Evolutionary conservation across 2,113 vertebrate species (phyloP), one percentile per base, ranked within the genome.

Genomic region (Nansenia antarctica): DNA sequence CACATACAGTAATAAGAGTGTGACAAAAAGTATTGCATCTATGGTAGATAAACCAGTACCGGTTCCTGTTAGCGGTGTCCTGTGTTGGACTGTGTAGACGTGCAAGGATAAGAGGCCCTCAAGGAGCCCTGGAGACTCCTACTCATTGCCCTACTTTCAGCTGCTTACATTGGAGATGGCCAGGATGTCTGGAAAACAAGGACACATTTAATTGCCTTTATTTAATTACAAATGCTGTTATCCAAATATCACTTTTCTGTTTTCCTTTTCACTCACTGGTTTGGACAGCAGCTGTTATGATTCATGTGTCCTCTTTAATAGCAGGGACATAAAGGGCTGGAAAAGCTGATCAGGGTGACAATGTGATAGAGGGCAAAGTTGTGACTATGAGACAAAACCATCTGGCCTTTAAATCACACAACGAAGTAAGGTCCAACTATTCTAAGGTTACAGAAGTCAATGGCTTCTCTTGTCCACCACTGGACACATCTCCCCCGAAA

Each of bases 51-150:
- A 2, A 34, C 9, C 34, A 59, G 26, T 30, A 27, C 82, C 89
- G 88, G 76, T 84, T 88, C 69, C 54, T 69, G 76, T 85, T 87
- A 84, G 75, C 6, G 15, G 61, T 76, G 67, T 81, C 63, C 58
- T 74, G 57, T 62, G 52, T 66, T 71, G 77, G 54, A 72, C 72
- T 22, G 64, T 69, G 63, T 82, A 79, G 65, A 79, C 80, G 74
- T 81, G 80, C 73, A 27, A 29, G 32, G 78, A 20, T 20, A 76
- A 63, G 62, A 68, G 76, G 74, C 62, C 74, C 73, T 77, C 30
- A 18, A 55, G 67, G 67, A 78, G 53, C 64, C 65, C 74, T 47
- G 55, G 9, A 76, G 76, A 71, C 59, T 39, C 58, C 57, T 62
- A 72, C 69, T 77, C 39, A 71, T 22, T 85, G 68, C 53, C 69